Base-by-base conservation (phyloP, 2,113 vertebrate genomes). In the Ictalurus furcatus region DNA sequence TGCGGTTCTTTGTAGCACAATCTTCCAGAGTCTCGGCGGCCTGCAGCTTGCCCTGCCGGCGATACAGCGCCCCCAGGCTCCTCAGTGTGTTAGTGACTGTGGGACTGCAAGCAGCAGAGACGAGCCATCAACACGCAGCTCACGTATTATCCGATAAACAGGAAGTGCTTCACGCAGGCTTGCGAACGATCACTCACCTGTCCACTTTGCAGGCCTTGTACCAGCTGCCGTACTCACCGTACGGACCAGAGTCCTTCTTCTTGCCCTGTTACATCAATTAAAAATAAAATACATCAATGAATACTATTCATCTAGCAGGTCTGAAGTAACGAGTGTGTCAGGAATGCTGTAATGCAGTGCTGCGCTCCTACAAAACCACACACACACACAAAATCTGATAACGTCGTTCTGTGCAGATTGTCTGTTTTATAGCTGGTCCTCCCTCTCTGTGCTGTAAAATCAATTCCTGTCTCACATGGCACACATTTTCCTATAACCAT, bases 121-220 rank as follows among this genome's bases (percentile, higher is more conserved):
- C 34, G 56, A n/a, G 56, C 40, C 61, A 85, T 65, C 8, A 76
- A 16, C 17, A 56, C 59, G 58, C 14, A 4, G 34, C 6, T 23
- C 2, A 14, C 28, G 17, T 2, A 30, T 79, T 30, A 81, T 30
- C 40, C n/a, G 67, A 54, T 12, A 81, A 23, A 69, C n/a, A 87
- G n/a, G 40, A 81, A 80, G 23, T 25, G 5, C 19, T 71, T 28
- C 16, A 37, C 12, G 19, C 37, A 37, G 25, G 17, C 25, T 52
- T 74, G 56, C 25, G 40, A 34, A n/a, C 23, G 19, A 52, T 52
- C 37, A 58, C 93, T 94, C 82, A 98, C 97, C 97, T 97, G 96
- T 97, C 97, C 84, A 97, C 97, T 89, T 97, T 98, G 89, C 97
- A 98, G 91, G 97, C 96, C 88, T 97, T 97, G 78, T 97, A 97